Conservation (phyloP, 92 coral and sea anemone genomes). For the Paramuricea clavata region DNA sequence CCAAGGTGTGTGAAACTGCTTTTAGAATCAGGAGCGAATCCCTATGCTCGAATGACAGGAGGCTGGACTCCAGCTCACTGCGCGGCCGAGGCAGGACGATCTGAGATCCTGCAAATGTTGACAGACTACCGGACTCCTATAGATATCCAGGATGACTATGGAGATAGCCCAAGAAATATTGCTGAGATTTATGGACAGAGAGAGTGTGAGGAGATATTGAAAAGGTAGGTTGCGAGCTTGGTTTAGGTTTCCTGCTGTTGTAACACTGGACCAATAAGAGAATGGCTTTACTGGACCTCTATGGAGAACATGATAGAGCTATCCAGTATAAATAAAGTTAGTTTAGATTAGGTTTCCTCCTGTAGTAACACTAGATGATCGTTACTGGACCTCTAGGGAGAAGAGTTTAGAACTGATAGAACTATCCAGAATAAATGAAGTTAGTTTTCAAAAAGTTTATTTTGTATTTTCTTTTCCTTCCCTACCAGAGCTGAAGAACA, state of each 20-base stretch:
- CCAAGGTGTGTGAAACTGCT: conserved; percentile 89
- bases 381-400: conserved; percentile 1
- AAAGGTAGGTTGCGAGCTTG: conserved; percentile 63
- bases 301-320: not conserved
- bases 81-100: conserved; percentile 92
- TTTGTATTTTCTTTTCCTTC: not conserved
- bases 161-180: conserved; percentile 82
- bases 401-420: conserved; percentile 3
- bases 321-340: not conserved
- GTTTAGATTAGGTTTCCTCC: conserved; percentile 3
- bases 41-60: conserved; percentile 90
- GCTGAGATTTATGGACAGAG: conserved; percentile 95
- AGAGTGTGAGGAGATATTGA: conserved; percentile 77
- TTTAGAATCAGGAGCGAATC: conserved; percentile 92
- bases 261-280: not conserved
- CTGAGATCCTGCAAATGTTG: conserved; percentile 75
- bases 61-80: conserved; percentile 99
- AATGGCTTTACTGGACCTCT: not conserved
- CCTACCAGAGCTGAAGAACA: conserved; percentile 21
- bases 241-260: not conserved
- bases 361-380: not conserved
- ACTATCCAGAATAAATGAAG: not conserved
- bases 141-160: conserved; percentile 79
- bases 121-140: conserved; percentile 89
- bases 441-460: not conserved